Conservation (phyloP, 2,797 vertebrate species). For the Phrynocephalus guinanensis region DNA sequence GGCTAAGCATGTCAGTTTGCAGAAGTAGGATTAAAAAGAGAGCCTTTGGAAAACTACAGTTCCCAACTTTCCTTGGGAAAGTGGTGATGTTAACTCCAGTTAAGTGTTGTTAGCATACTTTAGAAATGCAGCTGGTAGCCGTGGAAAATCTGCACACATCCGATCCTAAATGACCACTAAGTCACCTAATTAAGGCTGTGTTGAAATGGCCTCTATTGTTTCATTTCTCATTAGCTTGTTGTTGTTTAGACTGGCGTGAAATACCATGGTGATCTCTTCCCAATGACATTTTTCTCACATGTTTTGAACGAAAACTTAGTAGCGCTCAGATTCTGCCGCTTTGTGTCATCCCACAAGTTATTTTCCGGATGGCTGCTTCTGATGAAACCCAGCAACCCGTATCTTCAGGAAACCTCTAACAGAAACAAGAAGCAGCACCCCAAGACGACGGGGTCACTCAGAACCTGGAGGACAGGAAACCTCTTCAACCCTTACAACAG, state of each 20-base stretch:
- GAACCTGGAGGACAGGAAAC: background rate
- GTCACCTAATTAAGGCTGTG: constrained; percentile 18
- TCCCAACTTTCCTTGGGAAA: background rate
- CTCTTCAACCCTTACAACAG: too few species aligned
- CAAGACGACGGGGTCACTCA: background rate
- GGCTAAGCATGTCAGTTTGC: too few species aligned
- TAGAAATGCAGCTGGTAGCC: background rate
- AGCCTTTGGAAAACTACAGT: background rate
- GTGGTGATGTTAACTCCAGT: too few species aligned
- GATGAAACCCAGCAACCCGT: background rate
- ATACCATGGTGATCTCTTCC: background rate
- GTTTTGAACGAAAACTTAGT: background rate
- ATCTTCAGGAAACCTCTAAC: background rate
- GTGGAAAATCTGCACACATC: constrained; percentile 19
- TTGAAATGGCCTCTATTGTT: constrained; percentile 21
- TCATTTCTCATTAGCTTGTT: background rate
- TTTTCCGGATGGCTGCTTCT: background rate
- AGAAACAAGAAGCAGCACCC: background rate
- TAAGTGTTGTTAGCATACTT: background rate
- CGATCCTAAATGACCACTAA: background rate
- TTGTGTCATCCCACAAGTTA: background rate
- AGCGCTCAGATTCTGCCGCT: too few species aligned
- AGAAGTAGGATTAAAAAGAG: too few species aligned
- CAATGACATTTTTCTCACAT: background rate
- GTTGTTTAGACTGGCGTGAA: background rate